Percentiles rank a stretch among this genome's conserved stretches.
Conservation (phyloP, 2,797 vertebrate species). For the Echeneis naucrates region DNA sequence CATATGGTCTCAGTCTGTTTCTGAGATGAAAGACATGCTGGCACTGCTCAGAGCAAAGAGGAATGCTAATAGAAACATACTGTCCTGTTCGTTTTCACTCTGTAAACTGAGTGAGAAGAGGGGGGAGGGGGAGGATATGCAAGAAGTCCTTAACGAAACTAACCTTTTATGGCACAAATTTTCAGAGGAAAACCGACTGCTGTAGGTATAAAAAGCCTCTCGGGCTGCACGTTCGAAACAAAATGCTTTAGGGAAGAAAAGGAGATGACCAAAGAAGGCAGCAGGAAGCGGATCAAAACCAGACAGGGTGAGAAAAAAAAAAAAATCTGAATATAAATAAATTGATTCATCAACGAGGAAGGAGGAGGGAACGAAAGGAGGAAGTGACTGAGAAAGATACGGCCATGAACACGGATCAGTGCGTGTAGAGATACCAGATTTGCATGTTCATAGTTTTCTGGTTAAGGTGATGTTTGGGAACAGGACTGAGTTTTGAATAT, state of each 20-base stretch:
- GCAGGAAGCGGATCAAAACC: conserved; percentile 51
- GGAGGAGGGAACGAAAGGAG: background rate
- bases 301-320: conserved; percentile 25
- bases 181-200: background rate
- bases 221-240: conserved; percentile 7
- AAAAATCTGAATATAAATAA: conserved; percentile 24
- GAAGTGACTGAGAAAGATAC: background rate
- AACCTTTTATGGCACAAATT: conserved; percentile 58
- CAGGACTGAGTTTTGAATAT: background rate
- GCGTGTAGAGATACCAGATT: background rate
- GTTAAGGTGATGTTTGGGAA: conserved; percentile 1
- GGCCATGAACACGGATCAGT: conserved; percentile 2
- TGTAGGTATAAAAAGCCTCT: conserved; percentile 7
- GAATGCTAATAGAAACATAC: conserved; percentile 58
- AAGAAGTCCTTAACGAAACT: conserved; percentile 32
- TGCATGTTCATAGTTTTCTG: background rate
- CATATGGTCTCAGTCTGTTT: conserved; percentile 60
- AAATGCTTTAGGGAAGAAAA: conserved; percentile 19
- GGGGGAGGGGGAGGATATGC: conserved; percentile 12
- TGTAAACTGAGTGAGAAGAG: conserved; percentile 52
- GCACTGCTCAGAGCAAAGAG: conserved; percentile 43
- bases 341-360: background rate
- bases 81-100: conserved; percentile 44
- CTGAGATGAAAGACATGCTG: conserved; percentile 50
- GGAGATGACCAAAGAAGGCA: conserved; percentile 80